Base-by-base conservation (phyloP, 2,797 vertebrate genomes). In the Centroberyx gerrardi region DNA sequence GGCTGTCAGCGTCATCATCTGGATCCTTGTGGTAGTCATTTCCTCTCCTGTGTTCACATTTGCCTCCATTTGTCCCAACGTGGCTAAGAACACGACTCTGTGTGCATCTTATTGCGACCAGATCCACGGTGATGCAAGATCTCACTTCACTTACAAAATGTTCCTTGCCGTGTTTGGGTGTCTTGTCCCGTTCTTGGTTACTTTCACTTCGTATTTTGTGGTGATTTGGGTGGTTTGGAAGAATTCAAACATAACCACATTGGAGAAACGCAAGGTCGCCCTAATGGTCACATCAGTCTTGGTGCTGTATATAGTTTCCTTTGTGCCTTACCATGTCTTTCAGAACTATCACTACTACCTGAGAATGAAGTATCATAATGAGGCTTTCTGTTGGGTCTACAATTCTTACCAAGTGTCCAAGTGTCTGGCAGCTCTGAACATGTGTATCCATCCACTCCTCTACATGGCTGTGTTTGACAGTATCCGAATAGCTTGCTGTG, bases 401-500 rank as follows among this genome's bases (percentile, higher is more conserved):
- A 0, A 76, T 0, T 68, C 81, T 22, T 94, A 96, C 59, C 96
- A 97, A 72, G 72, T 94, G 14, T 93, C 86, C 5, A 95, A 95
- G 5, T 94, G 86, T 3, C 70, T 97, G 22, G 92, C 96, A 5
- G 89, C 93, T 1, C 66, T 97, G 40, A 96, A 96, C 85, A 96
- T 96, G 91, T 98, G 97, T 40, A 71, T 96, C 28, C 96, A 98
- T 63, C 97, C 96, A 0, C 61, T 98, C 68, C 90, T 98, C 17
- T 98, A 97, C 58, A 92, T 96, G 76, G 88, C 96, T 0, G 81
- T 95, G 63, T 93, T 94, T 22, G 91, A 96, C 88, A 95, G 94
- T 12, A 87, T 96, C 7, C 81, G 87, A 79, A 79, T 92, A 3
- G 73, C 86, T 5, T 95, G 94, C 78, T 95, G 93, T 85, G 90